phyloP scores from a whole-genome alignment of 2,797 vertebrate genomes.

The Myotis daubentonii region DNA sequence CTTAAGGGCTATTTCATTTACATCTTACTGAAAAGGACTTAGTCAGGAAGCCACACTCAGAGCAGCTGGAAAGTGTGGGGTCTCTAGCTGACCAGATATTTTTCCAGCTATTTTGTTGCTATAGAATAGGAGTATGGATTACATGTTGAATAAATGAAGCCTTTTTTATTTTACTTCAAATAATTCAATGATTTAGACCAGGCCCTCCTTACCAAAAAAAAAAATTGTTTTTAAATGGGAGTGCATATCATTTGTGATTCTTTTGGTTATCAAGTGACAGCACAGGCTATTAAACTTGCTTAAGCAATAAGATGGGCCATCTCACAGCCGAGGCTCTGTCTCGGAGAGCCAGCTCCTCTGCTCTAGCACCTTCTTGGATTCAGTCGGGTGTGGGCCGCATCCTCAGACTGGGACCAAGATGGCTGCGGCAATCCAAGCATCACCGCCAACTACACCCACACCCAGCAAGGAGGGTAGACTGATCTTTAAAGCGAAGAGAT shows the following conservation, averaged over 20 bases:
- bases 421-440: neutral
- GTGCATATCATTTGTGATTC: neutral
- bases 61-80: neutral
- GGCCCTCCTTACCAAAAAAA: neutral
- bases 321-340: neutral
- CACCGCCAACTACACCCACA: neutral
- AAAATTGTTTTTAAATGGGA: too few relatives aligned
- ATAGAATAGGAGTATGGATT: neutral
- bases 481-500: neutral
- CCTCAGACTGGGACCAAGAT: neutral
- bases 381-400: neutral
- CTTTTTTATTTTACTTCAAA: constrained; percentile 22
- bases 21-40: neutral
- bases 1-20: neutral
- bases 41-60: neutral
- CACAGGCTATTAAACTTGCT: neutral
- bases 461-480: neutral
- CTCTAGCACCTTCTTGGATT: neutral
- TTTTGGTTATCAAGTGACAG: neutral
- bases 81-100: neutral
- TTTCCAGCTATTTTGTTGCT: neutral
- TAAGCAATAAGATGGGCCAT: neutral
- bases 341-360: neutral
- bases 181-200: constrained; percentile 48
- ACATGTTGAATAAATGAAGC: neutral